A percentile compares a stretch with the other conserved stretches of the same genome.
phyloP scores from a whole-genome alignment of 2,113 vertebrate species.

The Cyanocitta stelleri region DNA sequence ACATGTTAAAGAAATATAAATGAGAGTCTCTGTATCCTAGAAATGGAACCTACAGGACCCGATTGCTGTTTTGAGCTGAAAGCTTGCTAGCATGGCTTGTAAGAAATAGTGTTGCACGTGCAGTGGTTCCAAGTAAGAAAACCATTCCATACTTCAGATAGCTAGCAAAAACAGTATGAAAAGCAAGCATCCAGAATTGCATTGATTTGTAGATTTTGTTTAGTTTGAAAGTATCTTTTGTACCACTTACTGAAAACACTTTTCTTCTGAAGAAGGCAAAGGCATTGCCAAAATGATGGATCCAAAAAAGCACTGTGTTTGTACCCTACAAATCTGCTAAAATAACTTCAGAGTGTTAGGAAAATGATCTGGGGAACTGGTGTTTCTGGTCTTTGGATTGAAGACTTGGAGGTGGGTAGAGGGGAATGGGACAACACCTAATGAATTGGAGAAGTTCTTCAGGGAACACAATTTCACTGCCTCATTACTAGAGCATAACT shows the following conservation, averaged over 20 bases:
- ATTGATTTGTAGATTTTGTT: background rate
- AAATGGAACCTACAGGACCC: background rate
- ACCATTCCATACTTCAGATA: background rate
- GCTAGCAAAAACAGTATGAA: background rate
- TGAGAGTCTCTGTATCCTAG: background rate
- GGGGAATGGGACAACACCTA: background rate
- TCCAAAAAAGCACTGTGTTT: slow-evolving; percentile 2
- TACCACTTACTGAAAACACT: background rate
- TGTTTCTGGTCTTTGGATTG: background rate
- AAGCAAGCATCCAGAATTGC: background rate
- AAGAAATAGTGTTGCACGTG: background rate
- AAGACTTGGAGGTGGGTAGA: background rate
- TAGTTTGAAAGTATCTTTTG: background rate
- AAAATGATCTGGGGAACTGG: background rate
- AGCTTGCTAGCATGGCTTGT: background rate
- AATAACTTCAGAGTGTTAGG: background rate
- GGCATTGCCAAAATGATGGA: slow-evolving; percentile 1
- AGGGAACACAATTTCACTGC: slow-evolving; percentile 20
- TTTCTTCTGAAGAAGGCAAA: slow-evolving; percentile 1
- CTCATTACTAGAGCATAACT: background rate
- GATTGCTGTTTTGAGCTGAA: background rate
- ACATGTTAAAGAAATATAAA: background rate
- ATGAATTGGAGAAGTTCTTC: background rate
- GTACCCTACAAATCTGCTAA: background rate
- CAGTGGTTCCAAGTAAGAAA: background rate